phyloP scores from a whole-genome alignment of 2,113 vertebrate genomes.

The Callipepla californica region DNA sequence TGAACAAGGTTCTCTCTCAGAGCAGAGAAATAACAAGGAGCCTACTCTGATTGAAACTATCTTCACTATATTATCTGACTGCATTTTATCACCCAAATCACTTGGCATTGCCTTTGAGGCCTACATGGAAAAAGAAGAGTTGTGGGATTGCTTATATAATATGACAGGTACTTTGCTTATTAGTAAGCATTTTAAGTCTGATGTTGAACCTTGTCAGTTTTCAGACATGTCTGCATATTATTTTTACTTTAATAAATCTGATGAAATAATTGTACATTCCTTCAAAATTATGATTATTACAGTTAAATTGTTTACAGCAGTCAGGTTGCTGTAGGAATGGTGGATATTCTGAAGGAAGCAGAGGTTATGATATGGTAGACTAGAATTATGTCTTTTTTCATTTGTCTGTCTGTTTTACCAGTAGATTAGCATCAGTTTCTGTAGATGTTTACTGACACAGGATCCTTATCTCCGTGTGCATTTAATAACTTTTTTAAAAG shows the following conservation, averaged over 20 bases:
- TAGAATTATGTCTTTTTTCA: not conserved
- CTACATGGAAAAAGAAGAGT: constrained; percentile 86
- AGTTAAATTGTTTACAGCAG: not conserved
- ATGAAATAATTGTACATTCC: not conserved
- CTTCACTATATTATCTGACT: constrained; percentile 84
- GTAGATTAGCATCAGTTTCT: not conserved
- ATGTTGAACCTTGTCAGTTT: not conserved
- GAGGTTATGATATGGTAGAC: not conserved
- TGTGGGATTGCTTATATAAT: constrained; percentile 88
- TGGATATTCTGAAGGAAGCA: not conserved
- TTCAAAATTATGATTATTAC: not conserved
- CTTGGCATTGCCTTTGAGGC: constrained; percentile 86
- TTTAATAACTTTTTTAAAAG: not conserved
- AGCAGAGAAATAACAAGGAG: constrained; percentile 37
- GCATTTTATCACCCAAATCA: constrained; percentile 84
- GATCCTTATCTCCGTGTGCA: not conserved
- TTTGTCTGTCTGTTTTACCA: not conserved
- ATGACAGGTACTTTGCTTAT: constrained; percentile 85
- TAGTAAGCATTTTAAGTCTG: not conserved
- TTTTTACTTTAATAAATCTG: not conserved
- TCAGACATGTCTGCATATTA: not conserved
- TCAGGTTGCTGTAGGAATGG: not conserved
- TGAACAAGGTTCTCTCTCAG: constrained; percentile 30
- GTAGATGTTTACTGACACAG: not conserved
- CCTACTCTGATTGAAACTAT: constrained; percentile 80